Conservation (phyloP, 2,888 invertebrate species). For the Atherix ibis region DNA sequence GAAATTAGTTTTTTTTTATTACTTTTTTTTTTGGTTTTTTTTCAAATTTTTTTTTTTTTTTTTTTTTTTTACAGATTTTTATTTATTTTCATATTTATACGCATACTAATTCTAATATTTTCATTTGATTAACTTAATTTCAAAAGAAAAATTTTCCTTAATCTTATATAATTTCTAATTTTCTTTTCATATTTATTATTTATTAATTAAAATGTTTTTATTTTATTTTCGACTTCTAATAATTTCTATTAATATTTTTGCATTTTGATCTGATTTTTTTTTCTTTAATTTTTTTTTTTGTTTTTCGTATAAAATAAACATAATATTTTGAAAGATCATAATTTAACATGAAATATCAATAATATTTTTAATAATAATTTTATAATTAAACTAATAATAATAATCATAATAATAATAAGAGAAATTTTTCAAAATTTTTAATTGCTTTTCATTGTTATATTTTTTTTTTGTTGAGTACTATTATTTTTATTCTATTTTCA, state of each 20-base stretch:
- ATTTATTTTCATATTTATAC: not conserved
- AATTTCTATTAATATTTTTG: not conserved
- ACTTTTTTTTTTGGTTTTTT: constrained; percentile 1
- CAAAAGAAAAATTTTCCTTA: no score
- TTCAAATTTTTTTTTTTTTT: constrained; percentile 1
- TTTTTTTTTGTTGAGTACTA: no score
- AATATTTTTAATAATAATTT: no score
- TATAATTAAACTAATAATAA: no score
- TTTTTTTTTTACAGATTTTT: not conserved
- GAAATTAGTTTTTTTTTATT: constrained; percentile 4
- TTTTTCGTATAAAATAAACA: not conserved
- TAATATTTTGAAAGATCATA: no score
- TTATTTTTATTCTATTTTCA: no score
- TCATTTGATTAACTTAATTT: not conserved
- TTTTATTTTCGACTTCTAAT: not conserved
- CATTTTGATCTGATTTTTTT: not conserved
- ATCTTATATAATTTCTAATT: not conserved
- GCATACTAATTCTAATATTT: not conserved
- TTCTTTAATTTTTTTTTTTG: not conserved
- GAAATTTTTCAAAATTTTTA: no score
- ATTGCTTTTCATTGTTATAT: no score
- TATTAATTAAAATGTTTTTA: not conserved
- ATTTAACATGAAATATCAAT: no score
- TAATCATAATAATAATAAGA: no score
- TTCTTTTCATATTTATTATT: not conserved